Percentiles rank a stretch among this genome's conserved stretches.
phyloP scores from a whole-genome alignment of 2,113 vertebrate species.

The Nicator chloris region DNA sequence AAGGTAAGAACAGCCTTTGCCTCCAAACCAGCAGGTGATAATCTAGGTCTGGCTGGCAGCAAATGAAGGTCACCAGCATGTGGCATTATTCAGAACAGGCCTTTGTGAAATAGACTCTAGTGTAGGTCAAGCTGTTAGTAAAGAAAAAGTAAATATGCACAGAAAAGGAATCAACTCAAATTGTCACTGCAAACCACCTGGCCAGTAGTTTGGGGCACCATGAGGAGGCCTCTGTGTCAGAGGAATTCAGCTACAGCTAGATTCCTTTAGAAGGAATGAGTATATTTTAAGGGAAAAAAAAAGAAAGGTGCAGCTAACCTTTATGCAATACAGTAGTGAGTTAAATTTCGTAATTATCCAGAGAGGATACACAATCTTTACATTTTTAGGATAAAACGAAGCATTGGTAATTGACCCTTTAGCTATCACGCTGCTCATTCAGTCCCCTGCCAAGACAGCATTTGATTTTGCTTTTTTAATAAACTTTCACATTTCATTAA shows the following conservation, averaged over 20 bases:
- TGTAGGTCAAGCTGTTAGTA: not conserved
- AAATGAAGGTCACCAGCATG: not conserved
- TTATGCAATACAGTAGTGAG: not conserved
- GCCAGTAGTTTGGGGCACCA: not conserved
- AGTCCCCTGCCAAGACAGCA: not conserved
- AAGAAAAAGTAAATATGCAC: not conserved
- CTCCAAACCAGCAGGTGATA: not conserved
- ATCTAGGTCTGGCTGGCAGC: not conserved
- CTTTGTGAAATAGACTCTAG: not conserved
- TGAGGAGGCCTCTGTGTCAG: not conserved
- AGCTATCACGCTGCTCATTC: not conserved
- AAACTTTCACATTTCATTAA: not conserved
- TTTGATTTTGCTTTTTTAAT: not conserved
- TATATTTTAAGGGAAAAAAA: not conserved
- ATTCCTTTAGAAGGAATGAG: not conserved
- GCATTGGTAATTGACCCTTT: not conserved
- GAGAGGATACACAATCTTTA: not conserved
- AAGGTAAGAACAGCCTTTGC: not conserved
- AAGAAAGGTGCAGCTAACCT: not conserved
- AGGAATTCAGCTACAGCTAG: not conserved
- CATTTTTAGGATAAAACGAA: not conserved
- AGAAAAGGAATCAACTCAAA: not conserved
- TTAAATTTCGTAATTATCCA: not conserved
- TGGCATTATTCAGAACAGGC: not conserved
- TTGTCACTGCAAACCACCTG: not conserved